Percentiles rank a stretch among this genome's conserved stretches.
Evolutionary conservation across 2,888 invertebrate species (phyloP).

Genomic region (Hyles lineata): DNA sequence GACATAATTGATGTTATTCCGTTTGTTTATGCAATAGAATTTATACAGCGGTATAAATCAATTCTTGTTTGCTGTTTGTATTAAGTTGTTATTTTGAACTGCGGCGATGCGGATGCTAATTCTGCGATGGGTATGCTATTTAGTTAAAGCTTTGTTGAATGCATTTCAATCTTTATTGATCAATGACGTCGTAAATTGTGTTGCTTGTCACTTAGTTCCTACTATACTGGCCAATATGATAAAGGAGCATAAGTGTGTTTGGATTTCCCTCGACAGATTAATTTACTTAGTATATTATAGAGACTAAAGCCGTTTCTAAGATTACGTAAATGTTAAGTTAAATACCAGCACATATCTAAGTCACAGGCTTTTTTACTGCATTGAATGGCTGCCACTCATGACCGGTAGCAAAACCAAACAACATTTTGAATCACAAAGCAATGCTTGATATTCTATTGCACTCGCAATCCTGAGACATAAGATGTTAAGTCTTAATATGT

Average conservation of each 20-base stretch:
- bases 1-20: conserved; percentile 38
- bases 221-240: not conserved
- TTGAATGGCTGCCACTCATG: too few relatives aligned
- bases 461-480: too few relatives aligned
- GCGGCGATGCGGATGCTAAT: not conserved
- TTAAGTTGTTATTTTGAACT: not conserved
- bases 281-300: not conserved
- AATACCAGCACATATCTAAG: too few relatives aligned
- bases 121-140: not conserved
- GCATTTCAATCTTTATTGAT: not conserved
- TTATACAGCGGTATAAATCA: not conserved
- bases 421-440: too few relatives aligned
- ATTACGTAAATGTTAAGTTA: not conserved
- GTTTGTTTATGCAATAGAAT: conserved; percentile 5
- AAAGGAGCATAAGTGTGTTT: not conserved
- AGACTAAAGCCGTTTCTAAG: not conserved
- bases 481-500: too few relatives aligned
- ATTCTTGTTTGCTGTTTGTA: conserved; percentile 2
- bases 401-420: too few relatives aligned
- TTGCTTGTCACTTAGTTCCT: too few relatives aligned
- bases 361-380: too few relatives aligned
- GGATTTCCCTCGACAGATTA: not conserved
- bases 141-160: too few relatives aligned
- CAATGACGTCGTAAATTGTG: not conserved
- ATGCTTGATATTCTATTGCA: too few relatives aligned